Base-by-base conservation (phyloP, 1,140 invertebrate genomes). In the Aphis gossypii region DNA sequence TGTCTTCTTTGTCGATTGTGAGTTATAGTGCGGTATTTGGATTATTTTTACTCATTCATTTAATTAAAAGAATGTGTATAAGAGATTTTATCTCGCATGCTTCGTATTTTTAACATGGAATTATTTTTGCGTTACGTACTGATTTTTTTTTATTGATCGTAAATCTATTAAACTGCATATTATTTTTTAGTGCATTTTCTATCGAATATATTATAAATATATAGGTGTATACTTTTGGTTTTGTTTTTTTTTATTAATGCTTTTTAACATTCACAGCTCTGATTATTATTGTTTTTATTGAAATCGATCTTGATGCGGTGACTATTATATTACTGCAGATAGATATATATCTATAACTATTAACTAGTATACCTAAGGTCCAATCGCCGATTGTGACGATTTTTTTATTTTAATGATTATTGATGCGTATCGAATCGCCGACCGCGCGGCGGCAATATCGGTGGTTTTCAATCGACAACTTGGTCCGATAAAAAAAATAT, bases 361-460 rank as follows among this genome's bases (percentile, higher is more conserved):
- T 41, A 41, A 41, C 38, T 41, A 41, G 4, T 48, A 48, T 18
- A 51, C 9, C 11, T 51, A n/a, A 30, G 25, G n/a, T 23, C 23
- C 35, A 7, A 56, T 89, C 9, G 35, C n/a, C 86, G 48, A 56
- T 54, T 41, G 48, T 11, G 35, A 89, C 35, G 48, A 51, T 9
- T 35, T 30, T 11, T n/a, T 48, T 51, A 35, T 84, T 89, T 89
- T 41, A 56, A 89, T 89, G 51, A 56, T 89, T 54, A 25, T 8
- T 56, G 51, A 18, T 89, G 88, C 88, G 35, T 56, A 89, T 89
- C 88, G n/a, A 87, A 89, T 89, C 87, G 54, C 38, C 41, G 23
- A 38, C 83, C 41, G 21, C 83, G 21, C 83, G 35, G 23, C 41
- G 83, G 60, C 30, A 76, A 68, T 76, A 48, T 46, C 38, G 41